Evolutionary conservation across 2,113 vertebrate genomes (phyloP), one percentile per base, ranked within the genome.

Genomic region (Phocoena sinus): DNA sequence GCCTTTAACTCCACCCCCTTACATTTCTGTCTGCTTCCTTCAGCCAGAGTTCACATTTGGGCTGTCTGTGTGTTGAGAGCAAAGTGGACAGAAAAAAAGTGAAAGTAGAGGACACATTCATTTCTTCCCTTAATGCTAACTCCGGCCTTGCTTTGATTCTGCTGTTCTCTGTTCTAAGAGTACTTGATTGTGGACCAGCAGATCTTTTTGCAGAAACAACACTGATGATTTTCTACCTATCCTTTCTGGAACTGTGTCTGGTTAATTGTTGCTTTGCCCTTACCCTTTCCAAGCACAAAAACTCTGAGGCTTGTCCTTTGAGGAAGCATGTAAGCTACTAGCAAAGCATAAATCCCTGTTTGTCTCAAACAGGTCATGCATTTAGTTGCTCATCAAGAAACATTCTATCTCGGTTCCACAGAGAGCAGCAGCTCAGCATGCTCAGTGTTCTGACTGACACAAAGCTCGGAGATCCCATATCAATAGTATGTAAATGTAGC

Each of bases 331-430:
- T n/a, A 73, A 80, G 84, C 63, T 65, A 70, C 63, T 65, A 70
- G 56, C 11, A 28, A 81, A 60, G 38, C 53, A 96, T 56, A 84
- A 94, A 76, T 95, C 68, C 74, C 25, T 28, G 25, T 90, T 95
- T 97, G 58, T 92, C 74, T 97, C 70, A 70, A 96, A 68, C 67
- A 96, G 73, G 26, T 93, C 83, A 41, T 36, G 88, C 62, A 94
- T 68, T 83, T 80, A 87, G 58, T 60, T 71, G 77, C n/a, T 80
- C 67, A 90, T 67, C 76, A 73, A 79, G 87, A 96, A 95, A 81
- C 65, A 63, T 20, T 53, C 15, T 18, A 6, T 56, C 60, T 85
- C 23, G 92, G 50, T 70, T 47, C 68, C 63, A 44, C 33, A 17
- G 79, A 84, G 53, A 88, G 33, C 36, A 84, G 44, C n/a, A 71